Evolutionary conservation across 1,140 invertebrate species (phyloP).

Genomic region (Temnothorax curvispinosus): DNA sequence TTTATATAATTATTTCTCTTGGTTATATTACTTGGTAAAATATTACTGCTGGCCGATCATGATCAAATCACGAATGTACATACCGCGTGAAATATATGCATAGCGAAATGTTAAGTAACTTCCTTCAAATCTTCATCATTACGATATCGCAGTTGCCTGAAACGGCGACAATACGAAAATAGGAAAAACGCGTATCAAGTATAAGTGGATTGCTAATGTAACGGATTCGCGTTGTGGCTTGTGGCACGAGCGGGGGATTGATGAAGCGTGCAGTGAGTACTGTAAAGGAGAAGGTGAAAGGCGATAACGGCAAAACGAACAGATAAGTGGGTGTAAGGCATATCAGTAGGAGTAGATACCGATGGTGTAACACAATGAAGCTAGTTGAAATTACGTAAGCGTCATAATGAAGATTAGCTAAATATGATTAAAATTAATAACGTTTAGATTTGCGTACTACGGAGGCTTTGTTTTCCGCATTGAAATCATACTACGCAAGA

Average conservation of each 20-base stretch:
- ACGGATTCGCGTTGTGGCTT: slow-evolving; percentile 29
- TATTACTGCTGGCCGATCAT: background rate
- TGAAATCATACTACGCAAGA: too few relatives aligned
- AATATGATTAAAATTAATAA: slow-evolving; percentile 26
- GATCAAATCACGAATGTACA: background rate
- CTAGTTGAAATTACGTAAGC: slow-evolving; percentile 37
- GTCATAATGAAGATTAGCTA: slow-evolving; percentile 45
- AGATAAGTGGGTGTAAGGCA: slow-evolving; percentile 41
- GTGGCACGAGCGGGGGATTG: slow-evolving; percentile 35
- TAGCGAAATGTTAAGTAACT: slow-evolving; percentile 29
- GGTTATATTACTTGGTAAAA: background rate
- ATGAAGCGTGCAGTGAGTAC: slow-evolving; percentile 34
- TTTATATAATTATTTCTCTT: slow-evolving; percentile 30
- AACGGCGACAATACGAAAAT: slow-evolving; percentile 12
- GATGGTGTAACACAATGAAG: slow-evolving; percentile 45
- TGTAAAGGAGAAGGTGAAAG: slow-evolving; percentile 39
- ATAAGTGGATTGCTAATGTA: slow-evolving; percentile 27
- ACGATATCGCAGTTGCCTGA: slow-evolving; percentile 2
- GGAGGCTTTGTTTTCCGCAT: background rate
- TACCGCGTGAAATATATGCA: slow-evolving; percentile 10
- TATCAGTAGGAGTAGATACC: slow-evolving; percentile 42
- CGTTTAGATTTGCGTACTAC: background rate
- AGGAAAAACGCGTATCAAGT: slow-evolving; percentile 12
- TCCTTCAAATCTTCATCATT: slow-evolving; percentile 23
- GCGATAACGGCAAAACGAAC: slow-evolving; percentile 56